Percentiles rank a stretch among this genome's conserved stretches.
Conservation (phyloP, 2,797 vertebrate species). For the Hylomyscus alleni region DNA sequence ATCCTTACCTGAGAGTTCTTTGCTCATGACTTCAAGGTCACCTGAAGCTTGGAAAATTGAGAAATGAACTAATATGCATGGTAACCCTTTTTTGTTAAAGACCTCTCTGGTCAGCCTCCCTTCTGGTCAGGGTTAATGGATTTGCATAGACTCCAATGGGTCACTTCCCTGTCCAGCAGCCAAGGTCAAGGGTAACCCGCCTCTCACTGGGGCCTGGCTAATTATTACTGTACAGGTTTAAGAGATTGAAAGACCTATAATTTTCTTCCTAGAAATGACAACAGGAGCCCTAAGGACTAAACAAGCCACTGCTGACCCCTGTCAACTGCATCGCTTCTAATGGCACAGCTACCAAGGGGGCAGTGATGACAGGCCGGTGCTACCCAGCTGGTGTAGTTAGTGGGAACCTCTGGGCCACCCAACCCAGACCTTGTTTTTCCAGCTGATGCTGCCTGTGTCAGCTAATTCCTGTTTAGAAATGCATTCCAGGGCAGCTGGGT, state of each 20-base stretch:
- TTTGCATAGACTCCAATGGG: slow-evolving; percentile 55
- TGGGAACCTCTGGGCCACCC: slow-evolving; percentile 87
- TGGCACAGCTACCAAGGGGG: slow-evolving; percentile 81
- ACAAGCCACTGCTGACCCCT: slow-evolving; percentile 73
- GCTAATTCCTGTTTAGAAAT: slow-evolving; percentile 88
- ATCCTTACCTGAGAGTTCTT: background rate
- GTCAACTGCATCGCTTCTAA: slow-evolving; percentile 83
- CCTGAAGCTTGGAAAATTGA: slow-evolving; percentile 34
- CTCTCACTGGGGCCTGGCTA: slow-evolving; percentile 79
- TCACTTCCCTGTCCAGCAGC: slow-evolving; percentile 64
- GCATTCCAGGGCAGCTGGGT: slow-evolving; percentile 88
- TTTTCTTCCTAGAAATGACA: slow-evolving; percentile 87
- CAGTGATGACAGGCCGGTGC: slow-evolving; percentile 81
- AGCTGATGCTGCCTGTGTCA: slow-evolving; percentile 89
- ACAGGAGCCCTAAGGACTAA: slow-evolving; percentile 79
- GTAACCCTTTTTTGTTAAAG: slow-evolving; percentile 13
- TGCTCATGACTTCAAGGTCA: background rate
- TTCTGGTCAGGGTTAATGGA: slow-evolving; percentile 35
- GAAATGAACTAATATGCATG: slow-evolving; percentile 23
- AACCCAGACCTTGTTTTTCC: slow-evolving; percentile 87
- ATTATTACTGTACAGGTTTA: slow-evolving; percentile 86
- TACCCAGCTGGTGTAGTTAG: slow-evolving; percentile 84
- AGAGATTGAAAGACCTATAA: slow-evolving; percentile 86
- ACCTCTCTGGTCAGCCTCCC: background rate
- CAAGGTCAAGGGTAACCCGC: slow-evolving; percentile 67